Conservation (phyloP, 2,888 invertebrate species). For the Lochmaea crataegi region DNA sequence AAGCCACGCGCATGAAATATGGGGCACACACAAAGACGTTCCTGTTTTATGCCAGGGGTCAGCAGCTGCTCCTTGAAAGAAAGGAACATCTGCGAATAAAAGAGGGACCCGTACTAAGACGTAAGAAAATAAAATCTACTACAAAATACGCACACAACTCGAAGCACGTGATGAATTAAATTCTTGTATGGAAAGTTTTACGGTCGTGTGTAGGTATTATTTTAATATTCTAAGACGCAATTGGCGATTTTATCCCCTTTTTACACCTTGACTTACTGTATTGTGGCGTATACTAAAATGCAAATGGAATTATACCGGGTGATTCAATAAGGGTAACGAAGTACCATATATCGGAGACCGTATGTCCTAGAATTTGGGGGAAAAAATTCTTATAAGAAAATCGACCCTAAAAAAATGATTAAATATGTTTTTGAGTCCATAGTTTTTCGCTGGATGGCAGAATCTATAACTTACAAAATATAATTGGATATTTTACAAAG, state of each 20-base stretch:
- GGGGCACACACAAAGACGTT: slow-evolving; percentile 33
- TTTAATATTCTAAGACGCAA: slow-evolving; percentile 14
- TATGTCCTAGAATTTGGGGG: no score
- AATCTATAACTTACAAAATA: no score
- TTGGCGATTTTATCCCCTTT: not conserved
- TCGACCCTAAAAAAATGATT: no score
- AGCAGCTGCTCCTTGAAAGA: slow-evolving; percentile 19
- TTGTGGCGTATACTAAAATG: no score
- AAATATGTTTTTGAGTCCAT: no score
- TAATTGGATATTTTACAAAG: no score
- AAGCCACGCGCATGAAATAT: slow-evolving; percentile 32
- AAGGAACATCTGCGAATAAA: slow-evolving; percentile 28
- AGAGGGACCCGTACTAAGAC: slow-evolving; percentile 18
- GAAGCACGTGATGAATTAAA: not conserved
- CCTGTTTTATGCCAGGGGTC: slow-evolving; percentile 20
- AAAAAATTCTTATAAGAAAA: no score
- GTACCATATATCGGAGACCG: no score
- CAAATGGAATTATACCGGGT: no score
- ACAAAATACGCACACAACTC: slow-evolving; percentile 13
- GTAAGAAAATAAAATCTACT: slow-evolving; percentile 18
- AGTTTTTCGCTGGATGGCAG: no score
- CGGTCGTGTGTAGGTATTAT: slow-evolving; percentile 9
- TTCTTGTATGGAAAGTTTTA: not conserved
- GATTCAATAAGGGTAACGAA: no score
- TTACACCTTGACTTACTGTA: not conserved